A percentile compares a stretch with the other conserved stretches of the same genome.
Conservation (phyloP, 2,113 vertebrate genomes). For the Garra rufa region DNA sequence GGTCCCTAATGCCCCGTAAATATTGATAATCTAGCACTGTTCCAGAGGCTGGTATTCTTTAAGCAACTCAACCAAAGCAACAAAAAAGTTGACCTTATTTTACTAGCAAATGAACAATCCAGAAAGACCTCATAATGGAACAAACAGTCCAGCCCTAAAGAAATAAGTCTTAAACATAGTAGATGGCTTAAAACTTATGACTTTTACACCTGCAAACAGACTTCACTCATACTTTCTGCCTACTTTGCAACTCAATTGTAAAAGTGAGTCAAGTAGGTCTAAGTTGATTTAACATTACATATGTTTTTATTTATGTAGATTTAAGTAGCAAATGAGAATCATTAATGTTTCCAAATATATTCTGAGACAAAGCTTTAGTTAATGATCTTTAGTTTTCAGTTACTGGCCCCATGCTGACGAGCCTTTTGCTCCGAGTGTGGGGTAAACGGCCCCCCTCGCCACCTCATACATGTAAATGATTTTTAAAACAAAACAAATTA, state of each 20-base stretch:
- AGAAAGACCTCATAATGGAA: neutral
- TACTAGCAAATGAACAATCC: constrained; percentile 32
- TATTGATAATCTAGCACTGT: constrained; percentile 10
- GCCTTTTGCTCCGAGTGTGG: neutral
- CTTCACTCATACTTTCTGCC: neutral
- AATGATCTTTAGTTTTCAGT: neutral
- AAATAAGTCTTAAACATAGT: neutral
- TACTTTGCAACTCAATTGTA: neutral
- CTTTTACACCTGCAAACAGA: constrained; percentile 43
- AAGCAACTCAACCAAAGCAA: constrained; percentile 28
- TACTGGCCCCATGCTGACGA: neutral
- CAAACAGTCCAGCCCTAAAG: neutral
- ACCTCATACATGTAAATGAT: neutral
- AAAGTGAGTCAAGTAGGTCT: neutral
- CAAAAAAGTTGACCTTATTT: constrained; percentile 27
- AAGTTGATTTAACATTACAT: neutral
- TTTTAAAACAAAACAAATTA: too few relatives aligned
- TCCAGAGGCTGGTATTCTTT: constrained; percentile 32
- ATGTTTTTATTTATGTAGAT: neutral
- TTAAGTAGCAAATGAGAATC: neutral
- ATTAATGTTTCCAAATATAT: neutral
- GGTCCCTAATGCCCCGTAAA: constrained; percentile 22
- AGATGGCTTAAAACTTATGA: neutral
- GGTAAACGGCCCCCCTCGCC: neutral
- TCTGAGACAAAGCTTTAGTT: neutral